Evolutionary conservation across 2,113 vertebrate species (phyloP).

Genomic region (Rutilus rutilus): DNA sequence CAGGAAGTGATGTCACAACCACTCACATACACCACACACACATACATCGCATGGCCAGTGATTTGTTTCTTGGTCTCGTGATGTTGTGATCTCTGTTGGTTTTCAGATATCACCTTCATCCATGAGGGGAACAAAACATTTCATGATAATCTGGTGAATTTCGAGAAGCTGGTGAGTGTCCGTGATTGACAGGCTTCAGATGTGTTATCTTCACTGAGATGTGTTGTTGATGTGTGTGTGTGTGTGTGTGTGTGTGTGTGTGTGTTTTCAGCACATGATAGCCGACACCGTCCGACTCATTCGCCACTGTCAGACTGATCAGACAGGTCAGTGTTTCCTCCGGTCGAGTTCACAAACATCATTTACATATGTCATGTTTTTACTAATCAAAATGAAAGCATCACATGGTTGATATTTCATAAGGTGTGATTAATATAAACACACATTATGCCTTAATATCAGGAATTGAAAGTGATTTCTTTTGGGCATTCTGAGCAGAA

Average conservation of each 20-base stretch:
- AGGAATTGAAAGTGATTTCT: too few relatives aligned
- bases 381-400: too few relatives aligned
- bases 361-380: too few relatives aligned
- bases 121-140: slow-evolving; percentile 99
- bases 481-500: not conserved
- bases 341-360: not conserved
- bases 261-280: slow-evolving; percentile 87
- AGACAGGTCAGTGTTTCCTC: slow-evolving; percentile 79
- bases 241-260: not conserved
- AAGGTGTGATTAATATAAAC: too few relatives aligned
- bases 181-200: not conserved
- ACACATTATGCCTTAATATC: too few relatives aligned
- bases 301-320: slow-evolving; percentile 93
- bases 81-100: not conserved
- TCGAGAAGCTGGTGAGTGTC: slow-evolving; percentile 93
- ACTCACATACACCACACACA: not conserved
- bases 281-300: slow-evolving; percentile 95
- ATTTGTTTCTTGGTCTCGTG: not conserved
- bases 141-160: slow-evolving; percentile 98
- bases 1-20: not conserved
- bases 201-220: not conserved
- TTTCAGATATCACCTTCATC: slow-evolving; percentile 95
- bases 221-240: not conserved
- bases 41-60: too few relatives aligned
- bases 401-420: too few relatives aligned